phyloP scores from a whole-genome alignment of 1,140 invertebrate species.

The Physella acuta region DNA sequence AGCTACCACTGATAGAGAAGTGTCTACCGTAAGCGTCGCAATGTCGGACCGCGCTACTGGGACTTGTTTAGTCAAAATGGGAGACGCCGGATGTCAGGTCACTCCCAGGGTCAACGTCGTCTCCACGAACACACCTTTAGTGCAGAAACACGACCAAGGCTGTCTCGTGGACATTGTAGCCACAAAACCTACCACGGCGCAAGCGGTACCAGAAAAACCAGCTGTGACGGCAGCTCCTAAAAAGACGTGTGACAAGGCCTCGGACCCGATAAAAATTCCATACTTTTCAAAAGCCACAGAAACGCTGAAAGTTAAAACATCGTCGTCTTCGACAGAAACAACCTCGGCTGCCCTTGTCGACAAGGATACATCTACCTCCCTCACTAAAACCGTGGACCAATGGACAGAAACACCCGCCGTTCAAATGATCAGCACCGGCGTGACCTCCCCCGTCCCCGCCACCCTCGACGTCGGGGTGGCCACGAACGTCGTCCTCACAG shows the following conservation, averaged over 20 bases:
- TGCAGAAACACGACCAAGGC: slow-evolving; percentile 13
- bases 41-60: slow-evolving; percentile 35
- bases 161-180: slow-evolving; percentile 13
- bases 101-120: slow-evolving; percentile 29
- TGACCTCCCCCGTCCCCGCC: slow-evolving; percentile 43
- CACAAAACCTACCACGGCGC: slow-evolving; percentile 10
- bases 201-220: slow-evolving; percentile 15
- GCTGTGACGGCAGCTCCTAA: slow-evolving; percentile 9
- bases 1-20: slow-evolving; percentile 44
- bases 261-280: neutral
- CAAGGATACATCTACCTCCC: slow-evolving; percentile 43
- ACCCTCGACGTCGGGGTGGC: slow-evolving; percentile 43
- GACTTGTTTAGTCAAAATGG: slow-evolving; percentile 27
- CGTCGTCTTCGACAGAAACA: slow-evolving; percentile 21
- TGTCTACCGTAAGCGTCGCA: slow-evolving; percentile 33
- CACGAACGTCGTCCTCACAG: slow-evolving; percentile 40
- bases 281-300: slow-evolving; percentile 20
- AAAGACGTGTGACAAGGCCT: slow-evolving; percentile 14
- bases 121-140: slow-evolving; percentile 35
- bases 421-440: slow-evolving; percentile 46
- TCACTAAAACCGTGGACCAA: slow-evolving; percentile 32
- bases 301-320: slow-evolving; percentile 8
- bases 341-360: slow-evolving; percentile 20
- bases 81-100: slow-evolving; percentile 35
- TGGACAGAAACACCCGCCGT: slow-evolving; percentile 46